A percentile compares a stretch with the other conserved stretches of the same genome.
Conservation (phyloP, 2,888 invertebrate genomes). For the Cheilosia variabilis region DNA sequence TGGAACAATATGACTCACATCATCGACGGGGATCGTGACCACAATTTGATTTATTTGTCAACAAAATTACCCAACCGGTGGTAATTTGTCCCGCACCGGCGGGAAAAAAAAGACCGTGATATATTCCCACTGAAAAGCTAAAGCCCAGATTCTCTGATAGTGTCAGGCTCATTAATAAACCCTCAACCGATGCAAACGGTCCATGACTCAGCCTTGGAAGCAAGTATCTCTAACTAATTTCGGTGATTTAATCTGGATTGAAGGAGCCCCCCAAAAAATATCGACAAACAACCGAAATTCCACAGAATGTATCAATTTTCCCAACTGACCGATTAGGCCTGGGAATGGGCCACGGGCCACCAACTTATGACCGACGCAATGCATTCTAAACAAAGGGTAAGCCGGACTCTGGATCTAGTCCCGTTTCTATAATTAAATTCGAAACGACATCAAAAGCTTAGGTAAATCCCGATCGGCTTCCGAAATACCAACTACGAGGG, state of each 20-base stretch:
- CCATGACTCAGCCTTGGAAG: constrained; percentile 48
- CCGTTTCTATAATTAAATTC: constrained; percentile 53
- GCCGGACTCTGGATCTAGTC: constrained; percentile 28
- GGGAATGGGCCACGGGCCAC: neutral
- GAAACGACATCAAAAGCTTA: constrained; percentile 28
- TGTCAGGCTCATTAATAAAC: constrained; percentile 67
- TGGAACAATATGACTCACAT: constrained; percentile 51
- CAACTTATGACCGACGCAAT: neutral
- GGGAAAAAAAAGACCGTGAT: constrained; percentile 1
- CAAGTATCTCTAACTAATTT: constrained; percentile 5
- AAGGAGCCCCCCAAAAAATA: constrained; percentile 47
- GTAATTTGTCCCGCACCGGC: constrained; percentile 47
- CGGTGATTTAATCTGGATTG: constrained; percentile 41
- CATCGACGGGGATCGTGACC: constrained; percentile 52
- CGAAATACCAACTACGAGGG: constrained; percentile 32
- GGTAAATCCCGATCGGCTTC: constrained; percentile 64
- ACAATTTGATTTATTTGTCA: constrained; percentile 61
- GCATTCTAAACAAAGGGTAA: constrained; percentile 14
- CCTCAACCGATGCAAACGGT: constrained; percentile 20
- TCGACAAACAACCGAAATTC: constrained; percentile 66
- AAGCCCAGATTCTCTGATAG: constrained; percentile 37
- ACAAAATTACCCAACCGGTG: constrained; percentile 53
- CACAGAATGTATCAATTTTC: constrained; percentile 69
- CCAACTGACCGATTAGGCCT: constrained; percentile 45
- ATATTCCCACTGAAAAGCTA: constrained; percentile 25